Evolutionary conservation across 1,140 invertebrate genomes (phyloP).

Genomic region (Muscidifurax raptorellus): DNA sequence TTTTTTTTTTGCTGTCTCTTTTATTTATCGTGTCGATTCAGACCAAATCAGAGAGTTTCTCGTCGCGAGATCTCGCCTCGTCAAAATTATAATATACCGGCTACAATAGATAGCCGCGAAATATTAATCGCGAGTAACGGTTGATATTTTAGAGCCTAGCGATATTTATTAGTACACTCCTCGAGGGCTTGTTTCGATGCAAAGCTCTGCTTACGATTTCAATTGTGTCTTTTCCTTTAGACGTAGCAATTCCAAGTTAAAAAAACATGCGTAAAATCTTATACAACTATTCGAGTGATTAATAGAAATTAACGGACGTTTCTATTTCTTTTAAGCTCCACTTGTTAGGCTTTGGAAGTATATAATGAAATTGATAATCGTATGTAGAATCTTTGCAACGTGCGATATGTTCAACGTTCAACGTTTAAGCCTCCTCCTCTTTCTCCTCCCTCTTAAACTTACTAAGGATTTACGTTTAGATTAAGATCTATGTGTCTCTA

Average conservation of each 20-base stretch:
- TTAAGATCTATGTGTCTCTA: conserved; percentile 54
- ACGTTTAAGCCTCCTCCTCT: conserved; percentile 45
- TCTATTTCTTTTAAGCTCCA: neutral
- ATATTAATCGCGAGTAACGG: conserved; percentile 41
- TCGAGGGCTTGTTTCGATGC: conserved; percentile 30
- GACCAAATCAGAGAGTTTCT: conserved; percentile 60
- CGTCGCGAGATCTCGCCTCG: conserved; percentile 40
- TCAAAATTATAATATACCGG: conserved; percentile 30
- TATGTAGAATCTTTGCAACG: conserved; percentile 41
- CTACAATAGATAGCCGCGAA: conserved; percentile 40
- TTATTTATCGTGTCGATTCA: conserved; percentile 59
- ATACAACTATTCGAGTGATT: neutral
- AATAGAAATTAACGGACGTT: conserved; percentile 18
- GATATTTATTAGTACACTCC: conserved; percentile 46
- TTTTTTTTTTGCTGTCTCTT: conserved; percentile 6
- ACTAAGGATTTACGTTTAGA: conserved; percentile 45
- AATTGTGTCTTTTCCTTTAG: conserved; percentile 38
- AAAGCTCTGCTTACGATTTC: conserved; percentile 35
- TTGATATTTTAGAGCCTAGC: conserved; percentile 48
- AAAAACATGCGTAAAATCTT: conserved; percentile 16
- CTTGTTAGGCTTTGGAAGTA: neutral
- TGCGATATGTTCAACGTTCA: conserved; percentile 71
- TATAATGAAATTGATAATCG: conserved; percentile 22
- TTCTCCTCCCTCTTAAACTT: conserved; percentile 56
- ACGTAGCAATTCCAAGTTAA: conserved; percentile 31